Conservation (phyloP, 1,140 invertebrate species). For the Anthonomus grandis region DNA sequence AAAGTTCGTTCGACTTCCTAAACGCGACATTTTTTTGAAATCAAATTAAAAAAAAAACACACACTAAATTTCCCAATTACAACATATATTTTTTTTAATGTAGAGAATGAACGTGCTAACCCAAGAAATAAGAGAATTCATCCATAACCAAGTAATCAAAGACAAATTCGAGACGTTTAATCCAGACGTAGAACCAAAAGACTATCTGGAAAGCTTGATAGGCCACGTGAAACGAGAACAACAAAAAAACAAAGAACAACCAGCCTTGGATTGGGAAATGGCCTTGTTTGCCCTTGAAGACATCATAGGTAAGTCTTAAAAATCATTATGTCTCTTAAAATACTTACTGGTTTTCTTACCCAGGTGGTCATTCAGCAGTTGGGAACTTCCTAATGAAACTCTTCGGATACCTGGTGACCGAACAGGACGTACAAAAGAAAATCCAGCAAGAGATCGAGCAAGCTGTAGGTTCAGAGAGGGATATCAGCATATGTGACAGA, state of each 20-base stretch:
- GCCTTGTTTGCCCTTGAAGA: conserved; percentile 78
- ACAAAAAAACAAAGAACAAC: conserved; percentile 46
- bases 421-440: conserved; percentile 60
- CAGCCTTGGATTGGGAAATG: conserved; percentile 55
- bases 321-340: not conserved
- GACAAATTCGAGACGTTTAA: conserved; percentile 55
- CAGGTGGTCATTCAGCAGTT: conserved; percentile 81
- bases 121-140: conserved; percentile 66
- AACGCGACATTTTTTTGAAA: too few species aligned
- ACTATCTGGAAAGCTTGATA: conserved; percentile 72
- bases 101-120: conserved; percentile 63
- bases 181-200: conserved; percentile 55
- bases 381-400: conserved; percentile 72
- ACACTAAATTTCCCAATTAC: too few species aligned
- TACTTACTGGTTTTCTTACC: not conserved
- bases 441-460: conserved; percentile 68
- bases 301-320: conserved; percentile 54
- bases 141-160: conserved; percentile 66
- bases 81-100: conserved; percentile 10
- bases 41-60: too few species aligned
- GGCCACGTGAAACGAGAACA: conserved; percentile 53
- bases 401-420: conserved; percentile 38
- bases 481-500: conserved; percentile 52
- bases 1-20: not conserved
- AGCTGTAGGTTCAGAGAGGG: conserved; percentile 23